These are phyloP conservation scores for Neostethus bicornis DNA, from an alignment of 2,797 vertebrate species.

Conservation along the genomic window DNA sequence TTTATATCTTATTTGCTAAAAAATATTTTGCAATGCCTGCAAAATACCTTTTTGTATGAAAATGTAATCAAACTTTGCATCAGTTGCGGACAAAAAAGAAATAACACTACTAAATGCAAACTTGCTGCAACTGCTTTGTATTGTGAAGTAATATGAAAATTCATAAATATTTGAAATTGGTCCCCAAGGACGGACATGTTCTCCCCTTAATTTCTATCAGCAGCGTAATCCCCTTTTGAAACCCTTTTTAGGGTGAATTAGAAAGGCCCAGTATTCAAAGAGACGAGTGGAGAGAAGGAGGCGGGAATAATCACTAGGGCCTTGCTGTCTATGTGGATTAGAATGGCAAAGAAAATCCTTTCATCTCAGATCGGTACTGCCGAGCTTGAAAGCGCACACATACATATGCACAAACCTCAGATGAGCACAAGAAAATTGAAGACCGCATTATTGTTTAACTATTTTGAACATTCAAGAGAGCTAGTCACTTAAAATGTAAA, in stretches of 20 bases:
- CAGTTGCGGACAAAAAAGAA: constrained; percentile 1
- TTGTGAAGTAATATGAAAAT: constrained; percentile 52
- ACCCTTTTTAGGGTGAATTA: constrained; percentile 82
- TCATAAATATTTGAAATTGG: constrained; percentile 76
- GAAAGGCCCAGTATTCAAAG: constrained; percentile 78
- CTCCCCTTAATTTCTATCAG: constrained; percentile 79
- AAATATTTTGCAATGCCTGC: too few relatives aligned
- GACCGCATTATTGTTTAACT: constrained; percentile 20
- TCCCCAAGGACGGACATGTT: constrained; percentile 72
- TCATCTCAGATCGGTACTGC: constrained; percentile 79
- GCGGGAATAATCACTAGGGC: constrained; percentile 79
- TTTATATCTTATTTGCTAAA: too few relatives aligned
- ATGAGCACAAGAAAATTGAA: constrained; percentile 30
- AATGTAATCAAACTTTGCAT: background rate
- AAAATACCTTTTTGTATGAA: background rate
- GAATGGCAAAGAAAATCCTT: constrained; percentile 80
- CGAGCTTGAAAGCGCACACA: constrained; percentile 52
- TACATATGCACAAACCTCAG: constrained; percentile 40
- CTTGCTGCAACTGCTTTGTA: constrained; percentile 25
- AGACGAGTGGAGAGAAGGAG: constrained; percentile 71
- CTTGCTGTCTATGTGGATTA: constrained; percentile 81
- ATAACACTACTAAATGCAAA: constrained; percentile 10
- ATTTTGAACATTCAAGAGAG: constrained; percentile 30
- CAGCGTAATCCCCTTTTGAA: constrained; percentile 79
- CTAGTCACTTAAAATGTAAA: constrained; percentile 44